A percentile compares a stretch with the other conserved stretches of the same genome.
phyloP scores from a whole-genome alignment of 2,888 invertebrate species.

The Macropis europaea region DNA sequence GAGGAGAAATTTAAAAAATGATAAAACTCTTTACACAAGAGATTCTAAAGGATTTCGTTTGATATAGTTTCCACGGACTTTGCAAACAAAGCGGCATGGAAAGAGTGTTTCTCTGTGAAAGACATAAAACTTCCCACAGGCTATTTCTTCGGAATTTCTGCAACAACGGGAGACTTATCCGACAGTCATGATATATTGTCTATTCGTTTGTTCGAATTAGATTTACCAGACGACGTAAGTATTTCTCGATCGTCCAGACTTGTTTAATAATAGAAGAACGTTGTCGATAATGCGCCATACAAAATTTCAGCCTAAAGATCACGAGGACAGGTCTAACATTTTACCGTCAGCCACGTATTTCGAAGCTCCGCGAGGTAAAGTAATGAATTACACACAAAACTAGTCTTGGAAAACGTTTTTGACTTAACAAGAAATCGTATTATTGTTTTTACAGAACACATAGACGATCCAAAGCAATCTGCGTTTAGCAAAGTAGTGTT shows the following conservation, averaged over 20 bases:
- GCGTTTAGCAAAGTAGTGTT: conserved; percentile 95
- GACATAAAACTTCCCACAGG: conserved; percentile 96
- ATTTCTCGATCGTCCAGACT: neutral
- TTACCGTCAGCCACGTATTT: conserved; percentile 93
- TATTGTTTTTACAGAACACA: conserved; percentile 83
- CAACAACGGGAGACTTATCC: conserved; percentile 97
- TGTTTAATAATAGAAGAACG: neutral
- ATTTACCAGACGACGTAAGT: conserved; percentile 85
- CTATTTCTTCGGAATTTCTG: conserved; percentile 95
- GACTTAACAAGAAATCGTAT: conserved; percentile 1
- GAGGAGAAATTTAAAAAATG: neutral
- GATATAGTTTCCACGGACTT: conserved; percentile 92
- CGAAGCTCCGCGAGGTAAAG: conserved; percentile 90
- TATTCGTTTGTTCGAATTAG: conserved; percentile 95
- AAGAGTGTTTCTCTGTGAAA: conserved; percentile 93
- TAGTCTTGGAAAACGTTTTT: neutral
- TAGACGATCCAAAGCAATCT: conserved; percentile 92
- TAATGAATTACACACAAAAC: neutral
- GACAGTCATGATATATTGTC: conserved; percentile 98
- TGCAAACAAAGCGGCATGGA: conserved; percentile 95
- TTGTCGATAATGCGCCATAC: neutral
- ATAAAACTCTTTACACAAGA: neutral
- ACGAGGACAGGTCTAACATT: conserved; percentile 90
- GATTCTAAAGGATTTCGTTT: conserved; percentile 38
- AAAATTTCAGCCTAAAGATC: conserved; percentile 81